Evolutionary conservation across 2,797 vertebrate genomes (phyloP).

Genomic region (Coreius guichenoti): DNA sequence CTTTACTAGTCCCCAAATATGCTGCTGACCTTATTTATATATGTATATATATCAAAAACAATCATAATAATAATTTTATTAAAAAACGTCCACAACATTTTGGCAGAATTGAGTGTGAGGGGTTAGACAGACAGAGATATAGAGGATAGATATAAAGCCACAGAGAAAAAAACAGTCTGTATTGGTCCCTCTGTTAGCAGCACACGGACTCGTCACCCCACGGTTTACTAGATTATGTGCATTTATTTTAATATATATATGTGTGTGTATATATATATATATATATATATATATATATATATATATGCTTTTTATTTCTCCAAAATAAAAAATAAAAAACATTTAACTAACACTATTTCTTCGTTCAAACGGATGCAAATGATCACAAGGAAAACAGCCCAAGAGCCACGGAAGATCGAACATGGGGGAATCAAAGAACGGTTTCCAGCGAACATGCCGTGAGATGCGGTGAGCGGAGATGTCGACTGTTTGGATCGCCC

Average conservation of each 20-base stretch:
- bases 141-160: slow-evolving; percentile 61
- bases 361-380: slow-evolving; percentile 76
- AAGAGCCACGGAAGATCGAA: slow-evolving; percentile 77
- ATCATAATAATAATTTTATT: slow-evolving; percentile 60
- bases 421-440: slow-evolving; percentile 30
- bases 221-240: slow-evolving; percentile 47
- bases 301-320: slow-evolving; percentile 68
- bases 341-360: slow-evolving; percentile 76
- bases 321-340: slow-evolving; percentile 70
- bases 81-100: slow-evolving; percentile 68
- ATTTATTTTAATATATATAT: slow-evolving; percentile 70
- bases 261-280: slow-evolving; percentile 57
- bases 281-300: slow-evolving; percentile 48
- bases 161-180: slow-evolving; percentile 64
- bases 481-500: slow-evolving; percentile 14
- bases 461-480: slow-evolving; percentile 28
- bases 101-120: slow-evolving; percentile 70
- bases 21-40: slow-evolving; percentile 35
- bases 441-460: slow-evolving; percentile 59
- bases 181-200: slow-evolving; percentile 68
- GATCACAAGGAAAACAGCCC: slow-evolving; percentile 77
- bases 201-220: slow-evolving; percentile 69
- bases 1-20: slow-evolving; percentile 24
- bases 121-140: slow-evolving; percentile 61
- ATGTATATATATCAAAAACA: slow-evolving; percentile 59